A percentile compares a stretch with the other conserved stretches of the same genome.
phyloP scores from a whole-genome alignment of 2,888 invertebrate genomes.

The Homarus gammarus region DNA sequence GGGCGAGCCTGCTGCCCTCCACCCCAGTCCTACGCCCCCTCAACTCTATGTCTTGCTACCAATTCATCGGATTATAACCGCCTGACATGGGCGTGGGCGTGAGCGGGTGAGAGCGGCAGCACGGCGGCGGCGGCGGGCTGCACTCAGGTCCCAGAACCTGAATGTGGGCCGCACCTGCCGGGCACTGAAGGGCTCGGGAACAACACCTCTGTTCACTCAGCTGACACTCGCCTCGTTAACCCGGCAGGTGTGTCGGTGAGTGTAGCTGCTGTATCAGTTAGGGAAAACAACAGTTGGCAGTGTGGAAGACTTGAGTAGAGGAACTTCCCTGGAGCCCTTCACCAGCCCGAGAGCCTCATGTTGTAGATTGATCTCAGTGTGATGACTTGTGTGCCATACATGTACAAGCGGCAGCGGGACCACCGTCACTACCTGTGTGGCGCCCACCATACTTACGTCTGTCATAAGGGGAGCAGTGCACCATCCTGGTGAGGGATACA shows the following conservation, averaged over 20 bases:
- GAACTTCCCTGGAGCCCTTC: background rate
- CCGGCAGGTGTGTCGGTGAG: no score
- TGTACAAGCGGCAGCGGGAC: slow-evolving; percentile 57
- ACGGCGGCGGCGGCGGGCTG: slow-evolving; percentile 7
- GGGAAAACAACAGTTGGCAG: no score
- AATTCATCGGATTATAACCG: background rate
- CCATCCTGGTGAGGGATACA: background rate
- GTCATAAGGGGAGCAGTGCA: no score
- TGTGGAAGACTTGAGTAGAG: background rate
- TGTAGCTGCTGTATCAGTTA: no score
- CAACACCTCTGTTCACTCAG: no score
- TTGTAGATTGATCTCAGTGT: slow-evolving; percentile 66
- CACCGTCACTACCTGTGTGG: background rate
- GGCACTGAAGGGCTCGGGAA: slow-evolving; percentile 36
- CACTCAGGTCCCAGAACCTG: slow-evolving; percentile 1
- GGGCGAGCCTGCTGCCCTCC: slow-evolving; percentile 85
- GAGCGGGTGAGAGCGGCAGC: background rate
- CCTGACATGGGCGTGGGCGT: background rate
- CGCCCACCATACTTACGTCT: slow-evolving; percentile 13
- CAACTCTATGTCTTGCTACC: slow-evolving; percentile 80
- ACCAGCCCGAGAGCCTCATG: slow-evolving; percentile 6
- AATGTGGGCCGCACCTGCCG: background rate
- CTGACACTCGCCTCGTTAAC: no score
- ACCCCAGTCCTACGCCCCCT: slow-evolving; percentile 85
- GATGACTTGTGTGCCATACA: slow-evolving; percentile 72